phyloP scores from a whole-genome alignment of 1,140 invertebrate genomes.

The Choristoneura fumiferana region DNA sequence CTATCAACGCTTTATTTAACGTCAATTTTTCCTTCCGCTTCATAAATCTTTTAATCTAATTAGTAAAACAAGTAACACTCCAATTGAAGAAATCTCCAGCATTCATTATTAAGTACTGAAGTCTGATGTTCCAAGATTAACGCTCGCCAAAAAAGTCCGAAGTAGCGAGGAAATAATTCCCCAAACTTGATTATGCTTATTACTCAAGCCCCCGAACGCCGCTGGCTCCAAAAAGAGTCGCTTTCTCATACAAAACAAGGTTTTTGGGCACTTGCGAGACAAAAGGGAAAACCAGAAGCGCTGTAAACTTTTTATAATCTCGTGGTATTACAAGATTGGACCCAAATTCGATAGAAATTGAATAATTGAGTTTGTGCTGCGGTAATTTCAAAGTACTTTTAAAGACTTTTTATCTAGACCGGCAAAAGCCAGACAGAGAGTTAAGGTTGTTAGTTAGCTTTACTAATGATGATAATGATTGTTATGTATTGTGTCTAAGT shows the following conservation, averaged over 20 bases:
- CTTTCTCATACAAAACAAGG: neutral
- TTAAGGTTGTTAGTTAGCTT: too few relatives aligned
- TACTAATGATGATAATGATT: too few relatives aligned
- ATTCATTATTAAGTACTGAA: too few relatives aligned
- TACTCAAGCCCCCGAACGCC: neutral
- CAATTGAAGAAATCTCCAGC: too few relatives aligned
- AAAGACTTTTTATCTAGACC: too few relatives aligned
- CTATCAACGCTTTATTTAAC: too few relatives aligned
- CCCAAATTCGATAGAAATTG: neutral
- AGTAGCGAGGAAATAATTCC: neutral
- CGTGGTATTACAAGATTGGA: slow-evolving; percentile 3
- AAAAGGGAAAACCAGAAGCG: neutral
- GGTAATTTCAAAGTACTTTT: neutral
- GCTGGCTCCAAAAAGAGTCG: neutral
- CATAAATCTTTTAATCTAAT: too few relatives aligned
- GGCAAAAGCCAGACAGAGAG: too few relatives aligned
- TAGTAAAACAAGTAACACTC: too few relatives aligned
- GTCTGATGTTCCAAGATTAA: neutral
- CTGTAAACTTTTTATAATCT: slow-evolving; percentile 8
- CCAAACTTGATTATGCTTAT: slow-evolving; percentile 5
- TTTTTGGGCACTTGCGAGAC: neutral
- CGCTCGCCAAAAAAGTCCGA: neutral
- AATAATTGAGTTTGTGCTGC: neutral
- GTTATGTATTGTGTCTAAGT: too few relatives aligned
- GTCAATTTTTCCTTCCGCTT: too few relatives aligned